phyloP scores from a whole-genome alignment of 2,888 invertebrate genomes.

The Caenorhabditis parvicauda region DNA sequence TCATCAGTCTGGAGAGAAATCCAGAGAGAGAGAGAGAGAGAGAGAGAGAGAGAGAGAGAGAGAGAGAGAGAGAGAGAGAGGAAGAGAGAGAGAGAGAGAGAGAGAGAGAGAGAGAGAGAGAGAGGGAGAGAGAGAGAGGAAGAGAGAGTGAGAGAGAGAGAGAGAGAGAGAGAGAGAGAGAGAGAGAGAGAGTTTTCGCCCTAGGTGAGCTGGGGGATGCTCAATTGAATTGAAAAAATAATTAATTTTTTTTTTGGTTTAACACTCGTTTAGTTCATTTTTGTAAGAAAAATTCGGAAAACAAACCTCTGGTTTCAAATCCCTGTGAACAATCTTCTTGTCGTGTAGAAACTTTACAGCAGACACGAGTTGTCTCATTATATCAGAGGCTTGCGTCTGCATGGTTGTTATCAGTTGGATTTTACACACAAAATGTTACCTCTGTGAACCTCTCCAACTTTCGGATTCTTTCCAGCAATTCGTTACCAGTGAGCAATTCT shows the following conservation, averaged over 20 bases:
- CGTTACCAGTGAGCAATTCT: constrained; percentile 71
- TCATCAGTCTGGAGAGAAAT: constrained; percentile 1
- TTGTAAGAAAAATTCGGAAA: neutral
- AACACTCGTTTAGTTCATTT: neutral
- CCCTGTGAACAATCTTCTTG: constrained; percentile 82
- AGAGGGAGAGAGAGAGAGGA: no score
- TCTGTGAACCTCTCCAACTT: constrained; percentile 76
- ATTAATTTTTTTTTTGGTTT: neutral
- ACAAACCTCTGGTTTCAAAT: constrained; percentile 86
- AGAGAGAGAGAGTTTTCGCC: neutral
- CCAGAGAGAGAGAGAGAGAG: no score
- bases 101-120: no score
- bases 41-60: no score
- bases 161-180: no score
- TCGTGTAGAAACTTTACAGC: constrained; percentile 84
- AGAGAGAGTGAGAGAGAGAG: no score
- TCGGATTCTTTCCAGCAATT: constrained; percentile 66
- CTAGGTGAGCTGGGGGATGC: constrained; percentile 73
- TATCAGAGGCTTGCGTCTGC: constrained; percentile 72
- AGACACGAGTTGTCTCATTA: constrained; percentile 77
- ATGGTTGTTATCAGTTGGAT: neutral
- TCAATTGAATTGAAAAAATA: neutral
- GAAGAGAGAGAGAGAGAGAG: no score
- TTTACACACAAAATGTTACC: constrained; percentile 27
- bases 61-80: no score